Evolutionary conservation across 2,888 invertebrate species (phyloP).

Genomic region (Lumbricus terrestris): DNA sequence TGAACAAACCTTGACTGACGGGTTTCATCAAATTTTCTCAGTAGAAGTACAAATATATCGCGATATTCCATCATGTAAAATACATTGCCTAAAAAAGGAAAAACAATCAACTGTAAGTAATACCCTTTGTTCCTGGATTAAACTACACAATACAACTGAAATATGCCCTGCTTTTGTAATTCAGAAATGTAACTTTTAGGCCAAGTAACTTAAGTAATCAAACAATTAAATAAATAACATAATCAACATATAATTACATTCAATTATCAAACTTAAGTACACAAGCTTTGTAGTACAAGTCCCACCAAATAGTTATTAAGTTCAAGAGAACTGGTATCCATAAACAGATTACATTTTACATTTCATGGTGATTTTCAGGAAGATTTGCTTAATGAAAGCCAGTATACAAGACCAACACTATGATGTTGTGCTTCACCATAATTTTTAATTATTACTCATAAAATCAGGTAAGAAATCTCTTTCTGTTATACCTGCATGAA

Average conservation of each 20-base stretch:
- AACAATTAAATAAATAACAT: not conserved
- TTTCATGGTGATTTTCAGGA: not conserved
- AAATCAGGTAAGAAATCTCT: not conserved
- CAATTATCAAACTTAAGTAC: not conserved
- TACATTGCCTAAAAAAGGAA: constrained; percentile 51
- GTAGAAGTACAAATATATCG: constrained; percentile 78
- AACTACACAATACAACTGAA: not conserved
- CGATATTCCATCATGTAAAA: constrained; percentile 90
- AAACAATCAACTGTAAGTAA: not conserved
- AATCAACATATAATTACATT: too few relatives aligned
- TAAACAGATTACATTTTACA: not conserved
- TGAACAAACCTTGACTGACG: constrained; percentile 75
- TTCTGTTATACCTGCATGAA: not conserved
- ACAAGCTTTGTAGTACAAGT: not conserved
- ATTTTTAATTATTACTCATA: not conserved
- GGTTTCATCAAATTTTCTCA: constrained; percentile 79
- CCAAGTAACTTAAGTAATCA: not conserved
- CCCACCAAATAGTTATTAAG: not conserved
- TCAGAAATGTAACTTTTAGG: not conserved
- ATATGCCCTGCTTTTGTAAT: not conserved
- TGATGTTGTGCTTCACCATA: not conserved
- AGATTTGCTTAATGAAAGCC: not conserved
- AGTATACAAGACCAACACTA: not conserved
- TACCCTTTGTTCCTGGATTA: not conserved
- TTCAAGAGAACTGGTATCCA: not conserved